Evolutionary conservation across 2,888 invertebrate species (phyloP).

Genomic region (Eubasilissa splendida): DNA sequence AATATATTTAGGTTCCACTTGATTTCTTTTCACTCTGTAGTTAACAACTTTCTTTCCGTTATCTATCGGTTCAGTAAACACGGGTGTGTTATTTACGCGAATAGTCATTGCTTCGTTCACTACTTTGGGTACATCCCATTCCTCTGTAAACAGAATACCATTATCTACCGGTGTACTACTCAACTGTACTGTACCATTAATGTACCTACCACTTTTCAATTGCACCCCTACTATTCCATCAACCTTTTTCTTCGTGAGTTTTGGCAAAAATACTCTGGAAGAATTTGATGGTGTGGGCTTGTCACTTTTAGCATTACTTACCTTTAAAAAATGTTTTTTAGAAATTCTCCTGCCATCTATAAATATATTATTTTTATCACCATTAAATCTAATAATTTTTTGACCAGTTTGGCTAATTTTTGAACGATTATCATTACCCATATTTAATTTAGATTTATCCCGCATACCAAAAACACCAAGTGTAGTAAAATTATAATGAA

Average conservation of each 20-base stretch:
- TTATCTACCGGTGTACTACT: neutral
- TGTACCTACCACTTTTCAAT: neutral
- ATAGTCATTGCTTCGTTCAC: neutral
- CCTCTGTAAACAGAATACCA: neutral
- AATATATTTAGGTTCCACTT: constrained; percentile 9
- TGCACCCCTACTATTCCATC: too few relatives aligned
- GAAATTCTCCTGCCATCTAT: too few relatives aligned
- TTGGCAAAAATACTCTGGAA: too few relatives aligned
- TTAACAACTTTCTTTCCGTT: constrained; percentile 29
- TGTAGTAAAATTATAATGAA: neutral
- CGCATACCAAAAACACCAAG: neutral
- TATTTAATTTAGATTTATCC: neutral
- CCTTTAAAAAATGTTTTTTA: too few relatives aligned
- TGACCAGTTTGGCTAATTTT: too few relatives aligned
- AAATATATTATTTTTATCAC: too few relatives aligned
- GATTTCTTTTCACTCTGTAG: constrained; percentile 6
- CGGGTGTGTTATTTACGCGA: constrained; percentile 1
- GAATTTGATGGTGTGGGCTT: too few relatives aligned
- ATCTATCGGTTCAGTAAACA: neutral
- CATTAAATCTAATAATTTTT: too few relatives aligned
- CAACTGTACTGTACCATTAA: neutral
- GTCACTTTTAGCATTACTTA: too few relatives aligned
- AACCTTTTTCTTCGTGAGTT: too few relatives aligned
- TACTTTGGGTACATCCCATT: neutral
- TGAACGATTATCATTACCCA: too few relatives aligned